Base-by-base conservation (phyloP, 1,140 invertebrate genomes). In the Acromyrmex charruanus region DNA sequence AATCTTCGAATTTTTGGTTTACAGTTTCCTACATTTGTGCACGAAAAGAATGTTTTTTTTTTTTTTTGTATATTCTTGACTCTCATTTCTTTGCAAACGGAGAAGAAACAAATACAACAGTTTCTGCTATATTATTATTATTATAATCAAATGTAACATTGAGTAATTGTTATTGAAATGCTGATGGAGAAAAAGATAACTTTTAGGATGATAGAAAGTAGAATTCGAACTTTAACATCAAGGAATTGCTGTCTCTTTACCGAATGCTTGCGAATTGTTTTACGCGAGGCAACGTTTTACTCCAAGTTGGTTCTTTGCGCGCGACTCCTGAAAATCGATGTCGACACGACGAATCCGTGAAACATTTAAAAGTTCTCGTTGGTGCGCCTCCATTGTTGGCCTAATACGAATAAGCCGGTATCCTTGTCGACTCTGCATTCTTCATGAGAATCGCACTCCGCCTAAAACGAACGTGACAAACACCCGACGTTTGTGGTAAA, bases 381-480 rank as follows among this genome's bases (percentile, higher is more conserved):
- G 91, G 80, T 84, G 53, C 77, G 68, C 86, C 86, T 81, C 87
- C 84, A 89, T 90, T 90, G 87, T 92, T 91, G 91, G 90, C 85
- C 91, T 92, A 92, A 92, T 92, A 92, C 91, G 90, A 89, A 92
- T 92, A 91, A 92, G 88, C 65, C 87, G 86, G 82, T 90, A 91
- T 91, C 87, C 86, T 90, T 88, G 91, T 92, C 87, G 84, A 88
- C 68, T 86, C 69, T 92, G 85, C 89, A 92, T 92, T 87, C 80
- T 92, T 90, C 86, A 92, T 92, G 89, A 85, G 84, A 87, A 87
- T 88, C 75, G 86, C 81, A 72, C 79, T 89, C 77, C 88, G 63
- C 85, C 86, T 87, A 79, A 90, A 90, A 89, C 85, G 85, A 80
- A 90, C 85, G 77, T 87, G 88, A 89, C 88, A 89, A 90, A 89